phyloP scores from a whole-genome alignment of 2,797 vertebrate genomes.

The Galaxias olidus region DNA sequence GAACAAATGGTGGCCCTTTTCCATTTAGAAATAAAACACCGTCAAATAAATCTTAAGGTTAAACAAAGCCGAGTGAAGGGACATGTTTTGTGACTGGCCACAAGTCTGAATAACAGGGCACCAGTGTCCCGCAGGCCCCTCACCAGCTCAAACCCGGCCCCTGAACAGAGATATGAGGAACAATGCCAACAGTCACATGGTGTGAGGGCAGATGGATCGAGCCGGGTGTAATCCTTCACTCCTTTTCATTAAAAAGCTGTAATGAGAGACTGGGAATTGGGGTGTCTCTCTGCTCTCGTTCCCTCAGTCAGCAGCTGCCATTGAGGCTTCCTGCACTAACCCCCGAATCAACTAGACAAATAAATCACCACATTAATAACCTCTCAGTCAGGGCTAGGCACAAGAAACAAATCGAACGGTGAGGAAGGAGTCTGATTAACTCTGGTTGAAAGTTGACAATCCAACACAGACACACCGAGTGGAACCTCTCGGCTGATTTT shows the following conservation, averaged over 20 bases:
- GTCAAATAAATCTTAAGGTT: too few relatives aligned
- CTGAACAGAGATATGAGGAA: conserved; percentile 28
- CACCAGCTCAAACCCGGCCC: conserved; percentile 14
- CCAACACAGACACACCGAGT: conserved; percentile 4
- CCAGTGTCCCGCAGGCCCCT: conserved; percentile 3
- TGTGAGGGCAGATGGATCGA: conserved; percentile 53
- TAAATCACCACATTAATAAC: conserved; percentile 63
- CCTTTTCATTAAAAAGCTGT: conserved; percentile 67
- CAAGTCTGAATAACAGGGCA: too few relatives aligned
- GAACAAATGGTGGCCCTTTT: too few relatives aligned
- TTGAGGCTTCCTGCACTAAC: conserved; percentile 13
- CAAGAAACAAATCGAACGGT: conserved; percentile 17
- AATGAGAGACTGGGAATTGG: conserved; percentile 63
- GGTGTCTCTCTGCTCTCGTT: conserved; percentile 36
- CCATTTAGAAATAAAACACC: too few relatives aligned
- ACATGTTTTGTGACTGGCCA: too few relatives aligned
- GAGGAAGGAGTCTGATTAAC: conserved; percentile 37
- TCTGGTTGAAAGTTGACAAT: conserved; percentile 25
- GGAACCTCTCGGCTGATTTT: background rate
- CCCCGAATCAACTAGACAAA: conserved; percentile 63
- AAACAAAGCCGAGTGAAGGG: too few relatives aligned
- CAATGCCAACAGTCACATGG: conserved; percentile 37
- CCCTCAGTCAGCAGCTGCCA: conserved; percentile 58
- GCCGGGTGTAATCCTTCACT: conserved; percentile 60
- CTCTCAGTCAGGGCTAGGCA: conserved; percentile 26